These are phyloP conservation scores for Lottia gigantea DNA, from an alignment of 2,888 invertebrate species.

Conservation along the genomic window DNA sequence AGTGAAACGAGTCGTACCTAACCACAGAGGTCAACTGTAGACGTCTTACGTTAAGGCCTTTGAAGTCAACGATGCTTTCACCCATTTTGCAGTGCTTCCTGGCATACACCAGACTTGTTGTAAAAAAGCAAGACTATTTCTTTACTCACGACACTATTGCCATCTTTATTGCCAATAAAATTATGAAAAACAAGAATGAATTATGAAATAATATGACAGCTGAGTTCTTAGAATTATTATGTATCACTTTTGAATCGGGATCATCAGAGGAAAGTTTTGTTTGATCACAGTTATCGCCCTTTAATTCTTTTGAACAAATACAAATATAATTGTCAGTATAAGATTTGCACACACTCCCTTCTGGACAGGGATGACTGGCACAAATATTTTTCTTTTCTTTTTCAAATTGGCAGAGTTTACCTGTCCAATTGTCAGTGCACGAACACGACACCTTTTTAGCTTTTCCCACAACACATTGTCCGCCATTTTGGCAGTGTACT, in stretches of 20 bases:
- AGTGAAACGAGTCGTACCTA: too few relatives aligned
- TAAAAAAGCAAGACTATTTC: too few relatives aligned
- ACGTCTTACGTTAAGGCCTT: too few relatives aligned
- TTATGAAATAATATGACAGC: too few relatives aligned
- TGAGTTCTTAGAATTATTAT: too few relatives aligned
- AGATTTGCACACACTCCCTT: conserved; percentile 45
- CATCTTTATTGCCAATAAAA: too few relatives aligned
- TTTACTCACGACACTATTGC: too few relatives aligned
- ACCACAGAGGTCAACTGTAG: too few relatives aligned
- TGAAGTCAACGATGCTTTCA: too few relatives aligned
- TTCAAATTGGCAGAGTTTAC: conserved; percentile 26
- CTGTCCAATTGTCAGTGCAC: conserved; percentile 35
- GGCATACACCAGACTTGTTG: too few relatives aligned
- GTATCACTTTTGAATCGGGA: not conserved
- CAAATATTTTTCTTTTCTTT: conserved; percentile 36
- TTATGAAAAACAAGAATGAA: too few relatives aligned
- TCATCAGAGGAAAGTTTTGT: conserved; percentile 24
- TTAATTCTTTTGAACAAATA: conserved; percentile 37
- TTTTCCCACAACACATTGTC: conserved; percentile 30
- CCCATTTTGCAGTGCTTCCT: too few relatives aligned
- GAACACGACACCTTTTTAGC: conserved; percentile 37
- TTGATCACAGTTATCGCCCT: conserved; percentile 39
- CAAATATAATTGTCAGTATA: conserved; percentile 40
- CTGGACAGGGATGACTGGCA: conserved; percentile 38
- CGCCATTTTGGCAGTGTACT: conserved; percentile 29